Percentiles rank a stretch among this genome's conserved stretches.
These are phyloP conservation scores for Macrostomum cliftonense DNA, from an alignment of 2,888 invertebrate species.

Conservation along the genomic window DNA sequence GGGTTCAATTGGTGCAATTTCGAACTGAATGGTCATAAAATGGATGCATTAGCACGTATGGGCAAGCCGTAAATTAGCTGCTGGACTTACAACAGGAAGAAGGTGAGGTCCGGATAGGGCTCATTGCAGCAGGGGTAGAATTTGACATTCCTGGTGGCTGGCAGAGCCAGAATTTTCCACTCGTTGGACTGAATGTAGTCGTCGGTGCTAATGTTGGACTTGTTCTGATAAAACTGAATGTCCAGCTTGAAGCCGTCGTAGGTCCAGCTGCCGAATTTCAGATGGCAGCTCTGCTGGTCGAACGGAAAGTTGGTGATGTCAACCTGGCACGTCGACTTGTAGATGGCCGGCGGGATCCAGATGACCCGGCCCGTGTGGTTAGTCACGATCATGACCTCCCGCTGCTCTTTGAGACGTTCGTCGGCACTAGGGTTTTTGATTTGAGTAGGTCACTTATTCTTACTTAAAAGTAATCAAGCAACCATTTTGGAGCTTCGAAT, in stretches of 20 bases:
- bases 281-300: conserved; percentile 31
- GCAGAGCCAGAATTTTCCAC: conserved; percentile 27
- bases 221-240: conserved; percentile 11
- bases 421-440: conserved; percentile 34
- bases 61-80: no score
- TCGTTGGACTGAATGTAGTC: conserved; percentile 34
- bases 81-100: conserved; percentile 17
- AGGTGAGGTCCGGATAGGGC: conserved; percentile 38
- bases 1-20: no score
- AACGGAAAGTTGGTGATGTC: conserved; percentile 35
- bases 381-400: conserved; percentile 32
- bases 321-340: conserved; percentile 32
- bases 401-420: conserved; percentile 29
- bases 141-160: conserved; percentile 26
- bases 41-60: no score
- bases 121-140: conserved; percentile 43
- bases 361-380: conserved; percentile 21
- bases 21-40: no score
- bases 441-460: no score
- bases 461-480: no score
- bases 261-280: conserved; percentile 30
- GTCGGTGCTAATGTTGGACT: conserved; percentile 12
- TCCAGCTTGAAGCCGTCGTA: conserved; percentile 11
- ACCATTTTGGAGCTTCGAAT: no score
- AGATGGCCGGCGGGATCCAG: conserved; percentile 31